Evolutionary conservation across 53 echinoderm and acorn worm genomes (phyloP).

Genomic region (Paelopatides confundens): DNA sequence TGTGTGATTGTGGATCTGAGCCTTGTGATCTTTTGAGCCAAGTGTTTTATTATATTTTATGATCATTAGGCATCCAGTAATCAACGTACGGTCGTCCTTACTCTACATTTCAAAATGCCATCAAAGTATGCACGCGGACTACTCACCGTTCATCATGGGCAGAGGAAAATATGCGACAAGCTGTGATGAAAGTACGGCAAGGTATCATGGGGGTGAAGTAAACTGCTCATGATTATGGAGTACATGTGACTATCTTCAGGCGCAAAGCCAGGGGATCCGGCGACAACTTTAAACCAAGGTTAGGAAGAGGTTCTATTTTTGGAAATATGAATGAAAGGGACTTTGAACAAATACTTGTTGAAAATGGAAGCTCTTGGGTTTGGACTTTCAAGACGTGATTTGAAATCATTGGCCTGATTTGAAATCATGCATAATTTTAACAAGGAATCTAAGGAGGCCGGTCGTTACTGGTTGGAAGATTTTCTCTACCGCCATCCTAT

Average conservation of each 20-base stretch:
- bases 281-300: not conserved
- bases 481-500: slow-evolving; percentile 49
- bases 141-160: slow-evolving; percentile 17
- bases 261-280: not conserved
- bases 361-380: slow-evolving; percentile 41
- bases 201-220: not conserved
- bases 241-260: slow-evolving; percentile 1
- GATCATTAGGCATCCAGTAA: too few relatives aligned
- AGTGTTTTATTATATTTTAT: too few relatives aligned
- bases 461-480: slow-evolving; percentile 56
- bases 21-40: too few relatives aligned
- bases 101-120: too few relatives aligned
- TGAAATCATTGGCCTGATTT: slow-evolving; percentile 22
- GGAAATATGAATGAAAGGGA: not conserved
- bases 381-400: slow-evolving; percentile 16
- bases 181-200: slow-evolving; percentile 24
- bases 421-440: slow-evolving; percentile 64
- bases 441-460: slow-evolving; percentile 56
- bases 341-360: not conserved
- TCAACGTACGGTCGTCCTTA: too few relatives aligned
- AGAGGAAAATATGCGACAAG: slow-evolving; percentile 7
- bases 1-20: too few relatives aligned
- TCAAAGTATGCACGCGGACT: too few relatives aligned
- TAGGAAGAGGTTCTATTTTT: not conserved
- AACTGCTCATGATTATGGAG: not conserved